Conservation (phyloP, 2,888 invertebrate species). For the Rotaria socialis region DNA sequence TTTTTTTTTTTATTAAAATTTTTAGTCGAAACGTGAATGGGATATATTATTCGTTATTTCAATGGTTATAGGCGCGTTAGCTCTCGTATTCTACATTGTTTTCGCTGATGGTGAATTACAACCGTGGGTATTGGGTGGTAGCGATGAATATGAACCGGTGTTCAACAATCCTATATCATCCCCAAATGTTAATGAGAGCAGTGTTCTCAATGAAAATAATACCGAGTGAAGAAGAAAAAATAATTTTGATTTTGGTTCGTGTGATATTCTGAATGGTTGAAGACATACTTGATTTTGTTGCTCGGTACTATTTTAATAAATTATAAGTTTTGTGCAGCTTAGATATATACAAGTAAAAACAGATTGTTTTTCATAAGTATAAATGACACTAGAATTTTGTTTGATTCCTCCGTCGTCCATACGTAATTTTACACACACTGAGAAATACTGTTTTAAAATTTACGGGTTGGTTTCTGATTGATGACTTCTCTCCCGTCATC, state of each 20-base stretch:
- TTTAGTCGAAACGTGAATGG: conserved; percentile 42
- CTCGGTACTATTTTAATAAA: not conserved
- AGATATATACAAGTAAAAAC: too few relatives aligned
- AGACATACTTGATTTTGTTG: not conserved
- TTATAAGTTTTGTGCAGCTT: not conserved
- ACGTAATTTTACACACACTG: too few relatives aligned
- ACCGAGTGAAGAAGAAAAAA: not conserved
- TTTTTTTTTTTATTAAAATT: too few relatives aligned
- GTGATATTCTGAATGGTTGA: not conserved
- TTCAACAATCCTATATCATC: not conserved
- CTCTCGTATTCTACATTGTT: conserved; percentile 25
- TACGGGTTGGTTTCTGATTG: too few relatives aligned
- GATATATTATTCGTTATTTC: conserved; percentile 36
- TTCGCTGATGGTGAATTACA: conserved; percentile 38
- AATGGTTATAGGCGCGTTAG: conserved; percentile 24
- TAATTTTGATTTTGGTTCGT: not conserved
- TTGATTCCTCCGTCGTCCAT: too few relatives aligned
- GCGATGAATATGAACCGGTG: not conserved
- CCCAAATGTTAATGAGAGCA: not conserved
- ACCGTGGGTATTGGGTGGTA: not conserved
- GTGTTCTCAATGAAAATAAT: not conserved
- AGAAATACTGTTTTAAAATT: too few relatives aligned
- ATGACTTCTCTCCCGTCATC: too few relatives aligned
- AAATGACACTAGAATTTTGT: too few relatives aligned
- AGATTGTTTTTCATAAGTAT: too few relatives aligned